These are phyloP conservation scores for Benthosema pterotum DNA, from an alignment of 2,797 vertebrate species.

Conservation along the genomic window DNA sequence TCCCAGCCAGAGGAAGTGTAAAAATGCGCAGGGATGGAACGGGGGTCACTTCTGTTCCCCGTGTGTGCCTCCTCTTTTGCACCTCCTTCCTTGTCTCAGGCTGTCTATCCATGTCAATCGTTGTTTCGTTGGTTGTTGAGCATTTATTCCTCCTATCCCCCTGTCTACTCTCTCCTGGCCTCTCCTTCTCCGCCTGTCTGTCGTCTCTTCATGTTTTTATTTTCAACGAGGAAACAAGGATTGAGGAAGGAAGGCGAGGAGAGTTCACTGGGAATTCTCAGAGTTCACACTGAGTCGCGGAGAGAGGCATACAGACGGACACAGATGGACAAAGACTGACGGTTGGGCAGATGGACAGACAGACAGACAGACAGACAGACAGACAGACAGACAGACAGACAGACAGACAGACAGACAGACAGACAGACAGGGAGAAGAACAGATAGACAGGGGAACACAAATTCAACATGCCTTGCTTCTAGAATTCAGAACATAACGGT, in stretches of 20 bases:
- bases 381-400: slow-evolving; percentile 23
- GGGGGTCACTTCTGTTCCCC: slow-evolving; percentile 4
- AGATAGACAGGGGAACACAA: slow-evolving; percentile 17
- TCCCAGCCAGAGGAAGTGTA: slow-evolving; percentile 42
- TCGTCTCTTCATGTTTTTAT: slow-evolving; percentile 48
- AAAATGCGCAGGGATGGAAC: slow-evolving; percentile 46
- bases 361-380: slow-evolving; percentile 35
- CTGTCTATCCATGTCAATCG: slow-evolving; percentile 16
- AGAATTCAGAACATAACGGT: slow-evolving; percentile 20
- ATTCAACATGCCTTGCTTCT: not conserved
- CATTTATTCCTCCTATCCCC: slow-evolving; percentile 19
- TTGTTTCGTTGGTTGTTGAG: too few relatives aligned
- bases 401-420: slow-evolving; percentile 46
- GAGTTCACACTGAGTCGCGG: slow-evolving; percentile 69
- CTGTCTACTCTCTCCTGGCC: slow-evolving; percentile 28
- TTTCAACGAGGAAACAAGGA: slow-evolving; percentile 58
- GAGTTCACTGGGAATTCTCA: slow-evolving; percentile 83
- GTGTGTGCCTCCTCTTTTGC: not conserved
- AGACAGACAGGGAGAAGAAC: slow-evolving; percentile 21
- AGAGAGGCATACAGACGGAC: slow-evolving; percentile 46
- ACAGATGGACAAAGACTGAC: slow-evolving; percentile 50
- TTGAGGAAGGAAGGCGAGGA: slow-evolving; percentile 43
- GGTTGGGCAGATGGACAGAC: slow-evolving; percentile 50
- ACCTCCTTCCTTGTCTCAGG: slow-evolving; percentile 3
- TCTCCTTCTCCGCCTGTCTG: slow-evolving; percentile 19